These are phyloP conservation scores for Myotis brandtii DNA, from an alignment of 2,113 vertebrate species.

Conservation along the genomic window DNA sequence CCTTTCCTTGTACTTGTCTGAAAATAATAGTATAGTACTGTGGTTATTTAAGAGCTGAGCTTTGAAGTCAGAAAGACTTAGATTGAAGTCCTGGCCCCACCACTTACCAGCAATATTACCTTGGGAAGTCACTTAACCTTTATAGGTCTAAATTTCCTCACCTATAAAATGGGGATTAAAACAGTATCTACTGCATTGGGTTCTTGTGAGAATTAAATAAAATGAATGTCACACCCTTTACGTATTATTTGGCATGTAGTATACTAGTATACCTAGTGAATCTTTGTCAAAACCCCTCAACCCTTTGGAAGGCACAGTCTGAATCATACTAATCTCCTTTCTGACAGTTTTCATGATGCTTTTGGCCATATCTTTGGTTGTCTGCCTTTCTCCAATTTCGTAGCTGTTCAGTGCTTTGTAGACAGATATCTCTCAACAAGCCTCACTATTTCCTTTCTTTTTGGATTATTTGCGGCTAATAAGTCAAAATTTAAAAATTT, in stretches of 20 bases:
- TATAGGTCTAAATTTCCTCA: not conserved
- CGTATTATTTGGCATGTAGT: not conserved
- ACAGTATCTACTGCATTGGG: not conserved
- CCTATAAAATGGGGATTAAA: not conserved
- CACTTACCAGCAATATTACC: not conserved
- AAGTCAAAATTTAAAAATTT: conserved; percentile 39
- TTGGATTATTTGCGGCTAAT: not conserved
- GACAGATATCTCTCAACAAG: not conserved
- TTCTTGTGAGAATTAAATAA: not conserved
- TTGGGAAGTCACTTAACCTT: not conserved
- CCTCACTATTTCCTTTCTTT: not conserved
- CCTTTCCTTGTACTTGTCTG: not conserved
- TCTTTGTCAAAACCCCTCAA: not conserved
- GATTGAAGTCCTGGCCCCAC: not conserved
- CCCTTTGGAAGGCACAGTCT: not conserved
- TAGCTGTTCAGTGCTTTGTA: not conserved
- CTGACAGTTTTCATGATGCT: not conserved
- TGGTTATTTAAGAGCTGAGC: not conserved
- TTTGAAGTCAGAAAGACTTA: not conserved
- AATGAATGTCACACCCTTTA: not conserved
- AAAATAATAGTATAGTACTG: not conserved
- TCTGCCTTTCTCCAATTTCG: not conserved
- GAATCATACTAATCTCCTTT: not conserved
- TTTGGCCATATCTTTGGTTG: not conserved
- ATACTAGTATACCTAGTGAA: not conserved